These are phyloP conservation scores for Lasiurus cinereus DNA, from an alignment of 2,113 vertebrate genomes.

Conservation along the genomic window DNA sequence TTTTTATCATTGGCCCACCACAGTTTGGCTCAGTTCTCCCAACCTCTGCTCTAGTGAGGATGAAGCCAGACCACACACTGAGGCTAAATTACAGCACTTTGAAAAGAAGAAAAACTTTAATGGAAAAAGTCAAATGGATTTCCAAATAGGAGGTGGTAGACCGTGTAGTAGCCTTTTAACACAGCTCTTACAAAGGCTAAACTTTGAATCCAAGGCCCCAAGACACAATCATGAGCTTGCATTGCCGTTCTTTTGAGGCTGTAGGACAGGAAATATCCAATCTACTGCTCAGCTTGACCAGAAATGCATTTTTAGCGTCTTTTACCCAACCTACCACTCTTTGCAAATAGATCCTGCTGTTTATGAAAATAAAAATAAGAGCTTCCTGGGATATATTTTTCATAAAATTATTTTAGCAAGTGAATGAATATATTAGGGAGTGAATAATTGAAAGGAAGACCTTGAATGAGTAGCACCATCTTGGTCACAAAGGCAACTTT, in stretches of 20 bases:
- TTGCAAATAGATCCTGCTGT: not conserved
- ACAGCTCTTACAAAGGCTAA: not conserved
- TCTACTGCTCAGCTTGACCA: not conserved
- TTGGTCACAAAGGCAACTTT: not conserved
- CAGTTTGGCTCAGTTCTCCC: slow-evolving; percentile 86
- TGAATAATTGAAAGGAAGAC: not conserved
- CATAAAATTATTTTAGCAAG: slow-evolving; percentile 44
- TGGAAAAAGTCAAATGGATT: slow-evolving; percentile 80
- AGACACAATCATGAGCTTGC: not conserved
- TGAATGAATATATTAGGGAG: slow-evolving; percentile 31
- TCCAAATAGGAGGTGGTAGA: slow-evolving; percentile 79
- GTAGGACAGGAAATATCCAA: slow-evolving; percentile 34
- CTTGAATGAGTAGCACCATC: not conserved
- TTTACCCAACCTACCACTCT: not conserved
- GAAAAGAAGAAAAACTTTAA: slow-evolving; percentile 75
- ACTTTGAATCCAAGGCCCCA: not conserved
- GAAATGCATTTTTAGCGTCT: slow-evolving; percentile 1
- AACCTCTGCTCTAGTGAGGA: slow-evolving; percentile 83
- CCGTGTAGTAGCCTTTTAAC: slow-evolving; percentile 63
- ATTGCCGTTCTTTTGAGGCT: not conserved
- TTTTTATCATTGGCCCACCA: slow-evolving; percentile 87
- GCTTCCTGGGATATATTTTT: not conserved
- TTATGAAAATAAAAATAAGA: slow-evolving; percentile 56
- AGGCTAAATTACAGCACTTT: slow-evolving; percentile 83
- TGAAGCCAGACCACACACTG: slow-evolving; percentile 88